Evolutionary conservation across 2,888 invertebrate species (phyloP), one percentile per base, ranked within the genome.

Genomic region (Papilio demoleus): DNA sequence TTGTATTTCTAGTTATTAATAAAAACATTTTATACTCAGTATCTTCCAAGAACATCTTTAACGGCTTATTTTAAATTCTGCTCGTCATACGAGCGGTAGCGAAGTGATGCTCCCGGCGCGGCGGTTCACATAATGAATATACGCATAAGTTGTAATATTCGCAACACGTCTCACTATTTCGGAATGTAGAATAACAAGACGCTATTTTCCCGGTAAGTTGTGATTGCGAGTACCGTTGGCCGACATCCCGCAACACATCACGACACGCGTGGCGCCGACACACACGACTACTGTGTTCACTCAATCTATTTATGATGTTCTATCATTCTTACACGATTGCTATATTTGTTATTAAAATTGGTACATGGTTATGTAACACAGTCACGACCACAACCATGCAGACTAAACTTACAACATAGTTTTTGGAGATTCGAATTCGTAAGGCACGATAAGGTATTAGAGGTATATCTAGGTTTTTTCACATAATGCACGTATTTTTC

Each of bases 161-260:
- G 75, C 77, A 74, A 76, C 76, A 78, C 73, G 74, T 75, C 70
- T 74, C 60, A 72, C 77, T 76, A 78, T 77, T 77, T 79, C 73
- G 74, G 77, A 78, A 80, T 80, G 82, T 80, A 73, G 82, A 80
- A 82, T 82, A 76, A 74, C 75, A 76, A 80, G 77, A 77, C 74
- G 82, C 80, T 82, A 81, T 78, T 82, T 88, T 87, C 88, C 81
- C 71, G 75, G 87, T 85, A 88, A 82, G 82, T 81, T 82, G 76
- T 83, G 82, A 87, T 86, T 84, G 82, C 76, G 74, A 72, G 81
- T 88, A 82, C 88, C 87, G 89, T 88, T 88, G 81, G 70, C 68
- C 73, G 77, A 74, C 76, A 77, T 81, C 80, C 77, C 77, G 77
- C 72, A 68, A 70, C 70, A 65, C 68, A 64, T 66, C 58, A 63